These are phyloP conservation scores for Aethina tumida DNA, from an alignment of 1,140 invertebrate genomes.

Conservation along the genomic window DNA sequence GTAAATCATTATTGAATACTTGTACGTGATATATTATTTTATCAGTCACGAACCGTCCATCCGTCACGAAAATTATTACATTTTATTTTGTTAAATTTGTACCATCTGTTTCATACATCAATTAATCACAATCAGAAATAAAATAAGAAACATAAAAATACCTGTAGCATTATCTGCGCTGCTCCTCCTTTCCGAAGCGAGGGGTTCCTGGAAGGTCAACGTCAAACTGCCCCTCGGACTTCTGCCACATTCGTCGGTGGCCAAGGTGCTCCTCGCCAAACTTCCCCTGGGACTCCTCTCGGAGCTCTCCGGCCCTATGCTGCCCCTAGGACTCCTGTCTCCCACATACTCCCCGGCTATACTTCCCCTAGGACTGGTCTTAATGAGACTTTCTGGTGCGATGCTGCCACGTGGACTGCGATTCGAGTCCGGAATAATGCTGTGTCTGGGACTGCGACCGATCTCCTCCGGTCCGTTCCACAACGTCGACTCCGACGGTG, in stretches of 20 bases:
- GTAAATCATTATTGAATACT: too few species aligned
- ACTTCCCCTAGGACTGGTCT: conserved; percentile 50
- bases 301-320: conserved; percentile 41
- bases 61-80: too few species aligned
- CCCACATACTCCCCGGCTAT: conserved; percentile 39
- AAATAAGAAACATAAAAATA: conserved; percentile 11
- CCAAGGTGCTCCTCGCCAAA: conserved; percentile 41
- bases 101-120: too few species aligned
- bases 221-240: conserved; percentile 47
- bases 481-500: conserved; percentile 37
- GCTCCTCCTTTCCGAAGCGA: conserved; percentile 42
- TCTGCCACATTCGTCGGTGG: conserved; percentile 39
- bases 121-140: neutral
- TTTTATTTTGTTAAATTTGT: too few species aligned
- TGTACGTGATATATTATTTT: too few species aligned
- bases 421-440: conserved; percentile 43
- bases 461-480: conserved; percentile 36
- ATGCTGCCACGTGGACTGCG: conserved; percentile 52
- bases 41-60: too few species aligned
- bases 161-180: conserved; percentile 44
- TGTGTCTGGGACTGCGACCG: conserved; percentile 46
- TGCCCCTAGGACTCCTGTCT: conserved; percentile 49
- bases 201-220: conserved; percentile 50
- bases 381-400: conserved; percentile 36
- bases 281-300: conserved; percentile 51